Evolutionary conservation across 2,113 vertebrate genomes (phyloP), one percentile per base, ranked within the genome.

Genomic region (Panthera uncia): DNA sequence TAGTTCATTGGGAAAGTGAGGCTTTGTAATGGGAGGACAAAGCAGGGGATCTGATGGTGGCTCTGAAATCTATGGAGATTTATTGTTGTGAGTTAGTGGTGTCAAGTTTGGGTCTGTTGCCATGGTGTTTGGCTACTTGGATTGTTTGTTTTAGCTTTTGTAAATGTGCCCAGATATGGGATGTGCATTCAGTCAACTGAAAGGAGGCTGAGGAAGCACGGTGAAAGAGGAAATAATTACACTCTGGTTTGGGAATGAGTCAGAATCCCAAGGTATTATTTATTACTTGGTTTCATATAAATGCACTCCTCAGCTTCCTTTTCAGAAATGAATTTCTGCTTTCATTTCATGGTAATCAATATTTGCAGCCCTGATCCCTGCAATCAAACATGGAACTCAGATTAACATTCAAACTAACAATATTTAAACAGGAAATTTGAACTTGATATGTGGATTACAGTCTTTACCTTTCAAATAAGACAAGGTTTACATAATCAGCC

Each of bases 371-470:
- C 33, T 7, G 7, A 86, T 92, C 57, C 63, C 50, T 19, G 27
- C 80, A 96, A 97, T 96, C 84, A 98, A 97, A 97, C 81, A 78
- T 10, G 55, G 63, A 83, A 89, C 81, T 66, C 29, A 80, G 95
- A 94, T 97, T 95, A 96, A 94, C 90, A 95, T 97, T 94, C 85
- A 97, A 91, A 86, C 88, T 97, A 97, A 89, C 88, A 98, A 97
- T 97, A 97, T 95, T 97, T 98, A 98, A 94, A 97, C 85, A 98
- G 93, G 95, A 98, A 98, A 98, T 97, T 95, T 98, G 95, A 97
- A 95, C 61, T 94, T 84, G 93, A 97, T 50, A 91, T 91, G 55
- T 91, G 93, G 94, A 96, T 96, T 97, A 96, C 27, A 74, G 88
- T 97, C 97, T 97, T 98, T 98, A 73, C 71, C 78, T 38, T 97